Evolutionary conservation across 2,797 vertebrate genomes (phyloP).

Genomic region (Melanotaenia nigrans): DNA sequence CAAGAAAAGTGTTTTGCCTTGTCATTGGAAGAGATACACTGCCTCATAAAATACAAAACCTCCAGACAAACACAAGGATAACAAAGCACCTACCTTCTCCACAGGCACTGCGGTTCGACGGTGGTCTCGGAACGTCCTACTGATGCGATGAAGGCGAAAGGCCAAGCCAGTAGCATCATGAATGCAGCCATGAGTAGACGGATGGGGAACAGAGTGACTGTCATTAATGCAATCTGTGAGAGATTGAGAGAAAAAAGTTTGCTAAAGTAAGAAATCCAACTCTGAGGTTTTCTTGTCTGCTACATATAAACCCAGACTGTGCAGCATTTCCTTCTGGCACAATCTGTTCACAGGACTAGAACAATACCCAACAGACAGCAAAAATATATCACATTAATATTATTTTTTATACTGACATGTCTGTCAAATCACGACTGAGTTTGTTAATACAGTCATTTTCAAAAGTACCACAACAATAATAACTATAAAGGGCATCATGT

Average conservation of each 20-base stretch:
- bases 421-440: no score
- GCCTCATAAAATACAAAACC: background rate
- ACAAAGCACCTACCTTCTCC: constrained; percentile 89
- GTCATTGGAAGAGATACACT: background rate
- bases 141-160: constrained; percentile 92
- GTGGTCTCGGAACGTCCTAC: constrained; percentile 86
- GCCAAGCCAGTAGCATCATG: constrained; percentile 99
- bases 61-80: background rate
- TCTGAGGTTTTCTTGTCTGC: background rate
- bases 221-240: constrained; percentile 93
- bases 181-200: constrained; percentile 93
- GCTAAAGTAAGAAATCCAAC: constrained; percentile 12
- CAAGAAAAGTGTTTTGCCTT: background rate
- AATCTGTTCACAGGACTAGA: background rate
- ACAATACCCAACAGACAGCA: background rate
- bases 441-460: no score
- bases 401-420: no score
- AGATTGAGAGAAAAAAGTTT: constrained; percentile 22
- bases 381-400: no score
- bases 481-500: no score
- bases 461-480: no score
- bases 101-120: constrained; percentile 89
- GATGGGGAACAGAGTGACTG: constrained; percentile 94
- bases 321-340: background rate
- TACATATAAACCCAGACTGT: background rate